Base-by-base conservation (phyloP, 1,140 invertebrate species). In the Coenobita brevimanus region DNA sequence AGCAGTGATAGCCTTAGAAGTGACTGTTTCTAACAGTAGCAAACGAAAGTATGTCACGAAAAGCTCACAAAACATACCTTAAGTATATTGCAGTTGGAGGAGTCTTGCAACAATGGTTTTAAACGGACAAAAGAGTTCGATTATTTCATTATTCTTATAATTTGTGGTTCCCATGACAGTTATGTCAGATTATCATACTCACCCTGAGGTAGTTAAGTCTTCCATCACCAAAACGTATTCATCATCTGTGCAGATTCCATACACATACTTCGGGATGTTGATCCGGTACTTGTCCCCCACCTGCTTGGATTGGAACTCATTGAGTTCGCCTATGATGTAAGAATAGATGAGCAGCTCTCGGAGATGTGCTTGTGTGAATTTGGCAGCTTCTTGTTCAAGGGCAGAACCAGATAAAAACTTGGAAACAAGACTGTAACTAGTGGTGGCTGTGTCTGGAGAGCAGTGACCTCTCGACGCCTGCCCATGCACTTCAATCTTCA, bases 241-340 rank as follows among this genome's bases (percentile, higher is more conserved):
- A 27, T 54, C n/a, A n/a, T 4, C 75, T 6, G 24, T 17, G 24
- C 43, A 57, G 43, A 8, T 54, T 24, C 75, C 46, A 24, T 78
- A 78, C 36, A 78, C 27, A 50, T 43, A 54, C 1, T 15, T 27
- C 27, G 75, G 75, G 17, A 46, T 54, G 38, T 78, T 43, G 21
- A 78, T 78, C n/a, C 46, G 75, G 57, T 78, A 78, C 43, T 57
- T 78, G 38, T 57, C 46, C 6, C 24, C 24, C 15, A 33, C 64
- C 33, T 30, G 38, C 3, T 78, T 54, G 24, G 24, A 8, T 50
- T 78, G 75, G 38, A 78, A 78, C 2, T 8, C n/a, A 33, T 57
- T 78, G 15, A 78, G 33, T n/a, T 46, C 41, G 17, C 43, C 6
- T 27, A 78, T 17, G 21, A 78, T 54, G 17, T 78, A 0, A 30